These are phyloP conservation scores for Crepidodera aurea DNA, from an alignment of 2,888 invertebrate species.

Conservation along the genomic window DNA sequence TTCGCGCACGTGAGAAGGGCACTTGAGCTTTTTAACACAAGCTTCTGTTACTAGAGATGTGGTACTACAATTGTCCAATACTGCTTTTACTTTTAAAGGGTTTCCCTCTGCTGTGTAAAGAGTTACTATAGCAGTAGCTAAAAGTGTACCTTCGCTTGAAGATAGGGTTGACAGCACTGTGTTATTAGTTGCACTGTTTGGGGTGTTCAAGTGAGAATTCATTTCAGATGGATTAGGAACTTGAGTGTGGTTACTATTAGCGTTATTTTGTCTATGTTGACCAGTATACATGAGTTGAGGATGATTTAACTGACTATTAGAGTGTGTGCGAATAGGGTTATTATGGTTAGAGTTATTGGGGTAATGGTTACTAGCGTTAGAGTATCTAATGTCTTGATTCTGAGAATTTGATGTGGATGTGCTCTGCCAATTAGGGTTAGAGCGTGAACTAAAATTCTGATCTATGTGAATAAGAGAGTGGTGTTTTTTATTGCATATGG, in stretches of 20 bases:
- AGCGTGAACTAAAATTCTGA: neutral
- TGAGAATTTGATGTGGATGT: neutral
- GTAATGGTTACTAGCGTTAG: neutral
- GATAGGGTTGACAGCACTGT: no score
- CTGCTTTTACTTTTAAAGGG: neutral
- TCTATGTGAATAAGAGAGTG: neutral
- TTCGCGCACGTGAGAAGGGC: no score
- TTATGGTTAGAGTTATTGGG: no score
- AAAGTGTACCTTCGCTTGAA: neutral
- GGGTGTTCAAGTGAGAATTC: no score
- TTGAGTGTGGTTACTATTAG: no score
- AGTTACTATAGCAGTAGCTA: neutral
- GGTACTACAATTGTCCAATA: neutral
- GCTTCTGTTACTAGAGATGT: neutral
- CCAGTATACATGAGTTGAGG: no score
- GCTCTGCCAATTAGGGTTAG: neutral
- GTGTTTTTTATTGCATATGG: neutral
- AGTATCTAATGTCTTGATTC: neutral
- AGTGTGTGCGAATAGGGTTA: no score
- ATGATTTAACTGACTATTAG: no score
- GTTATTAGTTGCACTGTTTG: no score
- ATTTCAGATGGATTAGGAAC: no score
- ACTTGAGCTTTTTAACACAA: neutral
- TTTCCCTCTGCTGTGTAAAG: neutral
- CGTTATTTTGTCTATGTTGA: no score